phyloP scores from a whole-genome alignment of 1,140 invertebrate species.

The Drosophila pectinifera region DNA sequence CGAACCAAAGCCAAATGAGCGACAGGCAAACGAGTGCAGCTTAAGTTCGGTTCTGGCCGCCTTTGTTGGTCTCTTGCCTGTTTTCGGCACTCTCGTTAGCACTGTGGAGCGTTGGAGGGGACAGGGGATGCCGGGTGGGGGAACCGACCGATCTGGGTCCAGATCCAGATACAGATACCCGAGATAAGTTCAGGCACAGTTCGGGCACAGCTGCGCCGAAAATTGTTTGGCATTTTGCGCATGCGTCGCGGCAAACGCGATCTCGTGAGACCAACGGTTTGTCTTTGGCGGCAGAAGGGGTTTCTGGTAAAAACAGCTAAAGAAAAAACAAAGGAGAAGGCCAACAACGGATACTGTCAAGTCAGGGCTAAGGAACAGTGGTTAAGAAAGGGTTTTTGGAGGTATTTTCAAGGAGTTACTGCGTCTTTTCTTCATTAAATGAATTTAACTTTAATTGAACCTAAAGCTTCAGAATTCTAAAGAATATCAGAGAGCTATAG shows the following conservation, averaged over 20 bases:
- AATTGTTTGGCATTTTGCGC: constrained; percentile 79
- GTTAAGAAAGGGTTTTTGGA: not conserved
- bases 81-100: constrained; percentile 80
- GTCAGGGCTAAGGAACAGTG: constrained; percentile 40
- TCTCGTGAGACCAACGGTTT: constrained; percentile 24
- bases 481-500: no score
- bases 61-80: constrained; percentile 42
- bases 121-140: not conserved
- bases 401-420: not conserved
- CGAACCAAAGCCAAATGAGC: constrained; percentile 71
- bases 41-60: constrained; percentile 43
- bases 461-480: no score
- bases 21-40: constrained; percentile 69
- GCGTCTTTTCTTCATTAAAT: no score
- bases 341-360: constrained; percentile 17
- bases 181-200: constrained; percentile 79
- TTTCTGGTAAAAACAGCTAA: not conserved
- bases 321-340: not conserved
- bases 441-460: no score
- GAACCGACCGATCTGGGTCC: constrained; percentile 7
- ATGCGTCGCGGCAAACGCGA: constrained; percentile 66
- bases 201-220: constrained; percentile 76
- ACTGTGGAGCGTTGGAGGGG: constrained; percentile 34
- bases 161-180: constrained; percentile 66
- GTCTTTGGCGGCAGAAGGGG: not conserved